These are phyloP conservation scores for Botia kubotai DNA, from an alignment of 2,797 vertebrate species.

Conservation along the genomic window DNA sequence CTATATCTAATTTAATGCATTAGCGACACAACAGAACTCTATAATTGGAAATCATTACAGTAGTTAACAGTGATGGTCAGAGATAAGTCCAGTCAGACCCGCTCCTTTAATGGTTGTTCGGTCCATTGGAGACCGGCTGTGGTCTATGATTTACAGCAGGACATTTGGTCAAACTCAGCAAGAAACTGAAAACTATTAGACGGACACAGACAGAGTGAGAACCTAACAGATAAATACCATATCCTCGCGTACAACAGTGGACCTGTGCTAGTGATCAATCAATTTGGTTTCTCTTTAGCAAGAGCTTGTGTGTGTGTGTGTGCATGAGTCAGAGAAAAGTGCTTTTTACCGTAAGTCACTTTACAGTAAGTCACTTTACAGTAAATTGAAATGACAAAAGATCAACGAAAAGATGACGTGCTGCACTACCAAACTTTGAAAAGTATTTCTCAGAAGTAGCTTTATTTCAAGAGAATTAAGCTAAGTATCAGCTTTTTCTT, in stretches of 20 bases:
- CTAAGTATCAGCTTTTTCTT: too few species aligned
- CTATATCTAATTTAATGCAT: conserved; percentile 45
- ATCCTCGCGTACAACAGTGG: conserved; percentile 60
- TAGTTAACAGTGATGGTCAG: conserved; percentile 41
- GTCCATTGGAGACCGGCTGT: conserved; percentile 64
- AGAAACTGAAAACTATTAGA: conserved; percentile 69
- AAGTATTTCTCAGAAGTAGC: neutral
- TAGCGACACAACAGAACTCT: conserved; percentile 27
- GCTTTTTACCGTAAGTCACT: neutral
- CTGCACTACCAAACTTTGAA: neutral
- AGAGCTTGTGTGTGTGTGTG: conserved; percentile 12
- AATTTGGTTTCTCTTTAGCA: conserved; percentile 60
- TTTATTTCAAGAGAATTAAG: too few species aligned
- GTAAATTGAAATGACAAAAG: conserved; percentile 17
- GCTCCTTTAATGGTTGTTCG: conserved; percentile 53
- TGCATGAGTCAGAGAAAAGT: neutral
- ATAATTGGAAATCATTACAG: conserved; percentile 51
- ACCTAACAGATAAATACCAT: conserved; percentile 72
- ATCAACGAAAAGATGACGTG: conserved; percentile 25
- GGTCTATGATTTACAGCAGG: conserved; percentile 73
- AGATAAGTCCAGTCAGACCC: conserved; percentile 37
- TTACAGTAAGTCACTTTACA: conserved; percentile 8
- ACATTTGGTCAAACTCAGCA: conserved; percentile 71
- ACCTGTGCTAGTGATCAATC: conserved; percentile 65
- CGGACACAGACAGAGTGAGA: conserved; percentile 60